Conservation (phyloP, 2,797 vertebrate species). For the Iguana delicatissima region DNA sequence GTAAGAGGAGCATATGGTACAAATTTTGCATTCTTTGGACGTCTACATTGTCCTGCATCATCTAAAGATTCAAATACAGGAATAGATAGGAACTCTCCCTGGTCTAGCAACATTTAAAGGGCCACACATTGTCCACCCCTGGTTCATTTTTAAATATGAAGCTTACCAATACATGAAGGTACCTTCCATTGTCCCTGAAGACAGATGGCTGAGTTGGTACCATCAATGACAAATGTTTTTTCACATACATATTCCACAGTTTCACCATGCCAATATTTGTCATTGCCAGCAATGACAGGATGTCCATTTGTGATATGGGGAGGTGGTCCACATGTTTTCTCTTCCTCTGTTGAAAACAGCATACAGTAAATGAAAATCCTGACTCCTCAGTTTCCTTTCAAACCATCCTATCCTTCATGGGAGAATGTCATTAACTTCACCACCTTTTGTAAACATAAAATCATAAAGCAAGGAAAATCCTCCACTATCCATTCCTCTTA, state of each 20-base stretch:
- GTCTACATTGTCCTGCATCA: slow-evolving; percentile 46
- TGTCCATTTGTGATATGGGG: slow-evolving; percentile 51
- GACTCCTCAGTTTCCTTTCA: not conserved
- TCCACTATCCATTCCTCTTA: too few relatives aligned
- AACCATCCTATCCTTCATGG: not conserved
- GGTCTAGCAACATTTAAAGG: too few relatives aligned
- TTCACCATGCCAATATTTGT: slow-evolving; percentile 52
- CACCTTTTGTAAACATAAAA: not conserved
- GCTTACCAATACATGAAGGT: slow-evolving; percentile 74
- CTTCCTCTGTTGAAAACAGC: slow-evolving; percentile 58
- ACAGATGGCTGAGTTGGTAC: slow-evolving; percentile 62
- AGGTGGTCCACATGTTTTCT: slow-evolving; percentile 49
- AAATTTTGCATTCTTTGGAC: accelerated
- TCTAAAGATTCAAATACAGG: not conserved
- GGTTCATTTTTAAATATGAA: not conserved
- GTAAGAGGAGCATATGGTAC: accelerated
- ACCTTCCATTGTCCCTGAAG: slow-evolving; percentile 74
- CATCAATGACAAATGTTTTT: slow-evolving; percentile 17
- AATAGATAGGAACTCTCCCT: too few relatives aligned
- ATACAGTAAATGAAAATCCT: slow-evolving; percentile 27
- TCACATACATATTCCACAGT: slow-evolving; percentile 68
- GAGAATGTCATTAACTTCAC: not conserved
- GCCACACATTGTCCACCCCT: too few relatives aligned
- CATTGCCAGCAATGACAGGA: not conserved
- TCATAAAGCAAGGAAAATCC: too few relatives aligned